These are phyloP conservation scores for Mesoclemmys tuberculata DNA, from an alignment of 2,113 vertebrate genomes.

Conservation along the genomic window DNA sequence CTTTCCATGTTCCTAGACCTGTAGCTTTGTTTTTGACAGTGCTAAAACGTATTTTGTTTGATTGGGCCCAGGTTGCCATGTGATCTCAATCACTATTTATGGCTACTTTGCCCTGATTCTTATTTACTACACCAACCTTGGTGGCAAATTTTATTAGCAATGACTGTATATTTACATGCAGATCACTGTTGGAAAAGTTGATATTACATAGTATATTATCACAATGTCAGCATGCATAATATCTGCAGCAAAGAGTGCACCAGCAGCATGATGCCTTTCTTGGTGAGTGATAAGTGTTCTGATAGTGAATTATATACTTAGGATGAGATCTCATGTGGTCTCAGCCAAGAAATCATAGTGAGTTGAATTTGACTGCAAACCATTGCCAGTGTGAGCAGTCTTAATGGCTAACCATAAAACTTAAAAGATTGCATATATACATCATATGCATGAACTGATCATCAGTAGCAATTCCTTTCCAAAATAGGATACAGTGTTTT, in stretches of 20 bases:
- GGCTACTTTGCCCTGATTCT: neutral
- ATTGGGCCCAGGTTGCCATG: neutral
- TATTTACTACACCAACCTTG: neutral
- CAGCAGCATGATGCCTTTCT: neutral
- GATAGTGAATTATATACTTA: too few species aligned
- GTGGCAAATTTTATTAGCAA: neutral
- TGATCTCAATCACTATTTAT: neutral
- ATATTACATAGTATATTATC: neutral
- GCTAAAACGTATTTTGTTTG: neutral
- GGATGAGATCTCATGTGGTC: too few species aligned
- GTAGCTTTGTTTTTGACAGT: neutral
- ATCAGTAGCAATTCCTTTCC: neutral
- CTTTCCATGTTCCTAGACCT: neutral
- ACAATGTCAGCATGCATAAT: neutral
- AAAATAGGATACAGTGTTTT: neutral
- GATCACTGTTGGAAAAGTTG: neutral
- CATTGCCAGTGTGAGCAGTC: too few species aligned
- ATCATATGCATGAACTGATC: accelerated
- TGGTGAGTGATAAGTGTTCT: too few species aligned
- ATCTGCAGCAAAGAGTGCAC: neutral
- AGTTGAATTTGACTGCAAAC: too few species aligned
- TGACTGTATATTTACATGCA: neutral
- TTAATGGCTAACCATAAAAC: neutral
- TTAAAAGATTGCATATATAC: neutral
- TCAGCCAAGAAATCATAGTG: too few species aligned